Conservation (phyloP, 2,888 invertebrate genomes). For the Callosobruchus maculatus region DNA sequence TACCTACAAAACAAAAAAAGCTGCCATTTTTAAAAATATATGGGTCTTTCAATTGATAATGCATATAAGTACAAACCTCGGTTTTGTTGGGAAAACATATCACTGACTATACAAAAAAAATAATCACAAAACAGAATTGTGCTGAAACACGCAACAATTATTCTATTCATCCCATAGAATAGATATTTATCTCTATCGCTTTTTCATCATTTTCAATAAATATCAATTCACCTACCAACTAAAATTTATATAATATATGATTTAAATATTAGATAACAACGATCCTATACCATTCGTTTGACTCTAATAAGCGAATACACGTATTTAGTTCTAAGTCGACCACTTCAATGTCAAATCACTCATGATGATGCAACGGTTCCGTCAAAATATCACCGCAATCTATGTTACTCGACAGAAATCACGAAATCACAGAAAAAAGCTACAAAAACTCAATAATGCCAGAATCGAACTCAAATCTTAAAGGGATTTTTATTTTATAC, state of each 20-base stretch:
- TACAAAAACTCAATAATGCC: no score
- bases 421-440: no score
- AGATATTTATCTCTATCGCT: conserved; percentile 35
- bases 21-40: no score
- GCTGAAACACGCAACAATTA: conserved; percentile 45
- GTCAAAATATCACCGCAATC: not conserved
- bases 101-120: not conserved
- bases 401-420: not conserved
- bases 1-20: no score
- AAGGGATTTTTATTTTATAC: no score
- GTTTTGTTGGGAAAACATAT: not conserved
- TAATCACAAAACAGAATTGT: conserved; percentile 27
- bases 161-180: conserved; percentile 29
- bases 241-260: conserved; percentile 32
- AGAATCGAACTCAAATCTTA: no score
- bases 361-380: not conserved
- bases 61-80: no score
- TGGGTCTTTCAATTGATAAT: no score
- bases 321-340: conserved; percentile 11
- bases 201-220: conserved; percentile 34
- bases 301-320: conserved; percentile 48
- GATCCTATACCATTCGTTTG: conserved; percentile 45
- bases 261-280: conserved; percentile 50
- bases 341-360: not conserved
- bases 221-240: conserved; percentile 41